These are phyloP conservation scores for Cacoxenus indagator DNA, from an alignment of 2,888 invertebrate genomes.

Conservation along the genomic window DNA sequence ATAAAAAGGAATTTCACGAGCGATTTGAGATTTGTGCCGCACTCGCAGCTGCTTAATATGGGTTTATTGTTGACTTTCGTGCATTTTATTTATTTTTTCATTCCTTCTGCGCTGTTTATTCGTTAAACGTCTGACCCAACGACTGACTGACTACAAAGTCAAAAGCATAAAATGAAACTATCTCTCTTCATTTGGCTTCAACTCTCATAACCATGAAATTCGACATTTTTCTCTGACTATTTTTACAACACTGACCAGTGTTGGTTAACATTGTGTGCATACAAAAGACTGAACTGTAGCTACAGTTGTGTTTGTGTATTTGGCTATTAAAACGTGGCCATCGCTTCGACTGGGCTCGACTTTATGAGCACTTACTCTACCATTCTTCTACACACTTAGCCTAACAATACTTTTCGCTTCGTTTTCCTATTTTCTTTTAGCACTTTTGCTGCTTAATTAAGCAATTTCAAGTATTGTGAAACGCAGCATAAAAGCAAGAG, in stretches of 20 bases:
- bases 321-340: slow-evolving; percentile 54
- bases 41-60: neutral
- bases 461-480: slow-evolving; percentile 52
- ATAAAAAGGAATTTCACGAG: neutral
- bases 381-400: slow-evolving; percentile 6
- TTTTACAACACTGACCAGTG: neutral
- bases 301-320: slow-evolving; percentile 31
- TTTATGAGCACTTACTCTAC: slow-evolving; percentile 42
- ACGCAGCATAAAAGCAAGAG: neutral
- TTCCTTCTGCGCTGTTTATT: neutral
- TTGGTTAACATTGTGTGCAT: slow-evolving; percentile 7
- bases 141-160: slow-evolving; percentile 11
- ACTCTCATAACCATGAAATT: slow-evolving; percentile 1
- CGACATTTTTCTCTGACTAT: neutral
- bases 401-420: neutral
- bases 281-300: slow-evolving; percentile 15
- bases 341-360: slow-evolving; percentile 53
- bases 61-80: neutral
- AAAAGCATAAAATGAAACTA: slow-evolving; percentile 16
- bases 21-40: neutral
- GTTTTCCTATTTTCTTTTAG: slow-evolving; percentile 32
- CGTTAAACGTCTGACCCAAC: neutral
- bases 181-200: slow-evolving; percentile 6
- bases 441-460: slow-evolving; percentile 54
- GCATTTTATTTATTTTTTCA: neutral